phyloP scores from a whole-genome alignment of 2,888 invertebrate species.

The Eilema caniola region DNA sequence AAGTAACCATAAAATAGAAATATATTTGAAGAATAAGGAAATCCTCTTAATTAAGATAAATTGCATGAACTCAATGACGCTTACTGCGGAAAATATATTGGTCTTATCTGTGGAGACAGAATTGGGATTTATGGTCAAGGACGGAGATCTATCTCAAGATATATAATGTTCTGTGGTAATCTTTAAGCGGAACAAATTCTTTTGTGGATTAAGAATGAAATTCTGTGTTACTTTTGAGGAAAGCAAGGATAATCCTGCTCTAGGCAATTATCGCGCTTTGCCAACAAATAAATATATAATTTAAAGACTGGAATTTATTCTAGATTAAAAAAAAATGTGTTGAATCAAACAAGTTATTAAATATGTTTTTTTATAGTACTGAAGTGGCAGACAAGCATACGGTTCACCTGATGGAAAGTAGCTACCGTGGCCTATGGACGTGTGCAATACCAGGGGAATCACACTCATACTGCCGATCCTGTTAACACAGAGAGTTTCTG shows the following conservation, averaged over 20 bases:
- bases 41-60: constrained; percentile 49
- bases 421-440: too few relatives aligned
- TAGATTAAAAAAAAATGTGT: too few relatives aligned
- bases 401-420: too few relatives aligned
- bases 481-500: too few relatives aligned
- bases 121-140: constrained; percentile 36
- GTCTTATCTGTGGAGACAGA: constrained; percentile 33
- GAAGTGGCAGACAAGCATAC: too few relatives aligned
- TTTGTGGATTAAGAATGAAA: constrained; percentile 1
- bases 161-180: constrained; percentile 21
- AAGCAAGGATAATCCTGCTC: not conserved
- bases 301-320: too few relatives aligned
- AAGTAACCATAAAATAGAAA: constrained; percentile 38
- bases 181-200: not conserved
- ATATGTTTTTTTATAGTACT: too few relatives aligned
- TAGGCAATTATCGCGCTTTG: not conserved
- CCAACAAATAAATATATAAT: not conserved
- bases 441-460: too few relatives aligned
- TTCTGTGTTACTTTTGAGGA: not conserved
- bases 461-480: too few relatives aligned
- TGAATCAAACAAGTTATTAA: too few relatives aligned
- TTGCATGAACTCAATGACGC: constrained; percentile 35
- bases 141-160: constrained; percentile 16
- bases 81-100: constrained; percentile 37
- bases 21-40: constrained; percentile 22